A percentile compares a stretch with the other conserved stretches of the same genome.
Evolutionary conservation across 2,797 vertebrate species (phyloP).

Genomic region (Crotalus adamanteus): DNA sequence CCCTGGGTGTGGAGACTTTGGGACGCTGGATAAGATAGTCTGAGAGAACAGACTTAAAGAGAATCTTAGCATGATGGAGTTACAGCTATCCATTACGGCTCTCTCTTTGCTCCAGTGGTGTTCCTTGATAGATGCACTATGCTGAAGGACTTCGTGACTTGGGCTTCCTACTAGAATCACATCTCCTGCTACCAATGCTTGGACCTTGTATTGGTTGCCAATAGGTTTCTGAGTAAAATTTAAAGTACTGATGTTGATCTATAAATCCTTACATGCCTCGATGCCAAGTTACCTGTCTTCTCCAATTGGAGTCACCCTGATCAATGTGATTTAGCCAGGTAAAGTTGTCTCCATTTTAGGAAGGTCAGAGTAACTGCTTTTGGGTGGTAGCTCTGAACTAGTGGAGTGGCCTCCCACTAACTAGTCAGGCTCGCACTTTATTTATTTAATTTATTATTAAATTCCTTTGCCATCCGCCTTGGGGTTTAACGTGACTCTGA

Average conservation of each 20-base stretch:
- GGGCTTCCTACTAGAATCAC: background rate
- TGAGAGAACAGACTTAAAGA: background rate
- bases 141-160: background rate
- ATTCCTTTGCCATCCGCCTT: background rate
- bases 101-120: background rate
- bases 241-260: background rate
- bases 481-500: background rate
- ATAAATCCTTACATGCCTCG: background rate
- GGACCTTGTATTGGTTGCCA: background rate
- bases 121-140: background rate
- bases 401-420: background rate
- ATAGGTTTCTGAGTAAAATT: background rate
- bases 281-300: background rate
- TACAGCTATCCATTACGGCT: background rate
- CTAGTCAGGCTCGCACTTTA: background rate
- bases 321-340: background rate
- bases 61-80: background rate
- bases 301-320: background rate
- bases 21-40: too few species aligned
- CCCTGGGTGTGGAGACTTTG: too few species aligned
- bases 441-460: background rate
- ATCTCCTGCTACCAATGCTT: background rate
- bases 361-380: background rate
- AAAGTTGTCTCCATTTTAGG: background rate
- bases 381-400: background rate